phyloP scores from a whole-genome alignment of 1,140 invertebrate species.

The Drosophila nebulosa region DNA sequence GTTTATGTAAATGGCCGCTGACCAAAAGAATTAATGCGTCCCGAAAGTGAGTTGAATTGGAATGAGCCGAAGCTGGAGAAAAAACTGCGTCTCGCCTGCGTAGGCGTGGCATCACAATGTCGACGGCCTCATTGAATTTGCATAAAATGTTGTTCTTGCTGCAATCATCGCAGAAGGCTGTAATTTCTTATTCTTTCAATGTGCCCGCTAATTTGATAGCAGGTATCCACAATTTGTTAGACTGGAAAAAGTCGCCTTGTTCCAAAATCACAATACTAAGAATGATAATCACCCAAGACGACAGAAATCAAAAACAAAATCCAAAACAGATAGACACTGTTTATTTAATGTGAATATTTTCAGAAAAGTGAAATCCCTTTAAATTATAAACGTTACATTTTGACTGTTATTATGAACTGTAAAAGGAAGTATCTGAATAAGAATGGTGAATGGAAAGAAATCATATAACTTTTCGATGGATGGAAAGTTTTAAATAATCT shows the following conservation, averaged over 20 bases:
- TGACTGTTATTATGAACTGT: no score
- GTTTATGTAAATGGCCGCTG: slow-evolving; percentile 68
- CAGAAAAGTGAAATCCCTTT: no score
- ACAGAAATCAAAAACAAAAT: background rate
- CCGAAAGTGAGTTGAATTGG: slow-evolving; percentile 67
- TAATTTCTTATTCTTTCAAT: slow-evolving; percentile 34
- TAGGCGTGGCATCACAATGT: slow-evolving; percentile 15
- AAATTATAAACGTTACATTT: no score
- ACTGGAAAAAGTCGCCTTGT: background rate
- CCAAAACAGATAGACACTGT: background rate
- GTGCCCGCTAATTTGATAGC: slow-evolving; percentile 38
- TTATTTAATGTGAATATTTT: no score
- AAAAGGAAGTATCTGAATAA: no score
- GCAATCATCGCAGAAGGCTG: slow-evolving; percentile 8
- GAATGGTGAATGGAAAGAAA: no score
- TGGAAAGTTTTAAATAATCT: no score
- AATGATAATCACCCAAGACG: background rate
- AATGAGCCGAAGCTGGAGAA: slow-evolving; percentile 39
- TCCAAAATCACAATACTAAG: background rate
- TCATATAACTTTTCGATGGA: no score
- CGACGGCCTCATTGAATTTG: slow-evolving; percentile 44
- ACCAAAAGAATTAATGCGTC: slow-evolving; percentile 70
- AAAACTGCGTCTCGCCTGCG: slow-evolving; percentile 18
- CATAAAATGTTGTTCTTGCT: slow-evolving; percentile 32
- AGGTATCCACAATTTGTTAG: slow-evolving; percentile 22